Evolutionary conservation across 2,113 vertebrate genomes (phyloP), one percentile per base, ranked within the genome.

Genomic region (Eolophus roseicapilla): DNA sequence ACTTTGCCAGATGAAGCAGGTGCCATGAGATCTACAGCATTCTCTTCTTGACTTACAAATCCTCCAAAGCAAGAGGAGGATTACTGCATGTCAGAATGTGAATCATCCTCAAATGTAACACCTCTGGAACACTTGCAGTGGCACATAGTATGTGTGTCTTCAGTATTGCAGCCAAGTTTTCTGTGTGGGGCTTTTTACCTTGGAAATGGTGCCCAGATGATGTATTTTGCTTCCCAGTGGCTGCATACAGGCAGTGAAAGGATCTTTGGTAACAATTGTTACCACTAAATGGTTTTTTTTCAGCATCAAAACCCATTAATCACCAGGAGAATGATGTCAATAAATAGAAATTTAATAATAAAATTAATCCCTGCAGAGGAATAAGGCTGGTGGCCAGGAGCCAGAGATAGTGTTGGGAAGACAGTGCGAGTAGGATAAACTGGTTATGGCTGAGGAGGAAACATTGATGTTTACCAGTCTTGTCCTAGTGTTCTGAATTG

Each of bases 141-240:
- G 37, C 28, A 37, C 21, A 11, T 21, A 5, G 9, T 25, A 0
- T 44, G 13, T 12, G 2, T 13, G 23, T 46, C 7, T 63, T 63
- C 23, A 47, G 31, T 37, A 13, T 7, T 50, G 21, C 43, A 60
- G 55, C 63, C 24, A 17, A 6, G 21, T 29, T 64, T 84, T 71
- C 41, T 53, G 23, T 7, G 0, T 27, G 37, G 16, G n/a, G 9
- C 17, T 70, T 91, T 92, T 78, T 35, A 59, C 41, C 37, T 81
- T 81, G 69, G 31, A 46, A 79, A 3, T n/a, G 31, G 18, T 87
- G 62, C 27, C 37, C 39, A 29, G 7, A 11, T 62, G 57, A 8
- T 31, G 5, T 39, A 9, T 88, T 35, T 23, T 83, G 33, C 53
- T 92, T 84, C 83, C 68, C 35, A 41, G 16, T 75, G 76, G 46